phyloP scores from a whole-genome alignment of 2,888 invertebrate species.

The Aspidiotus destructor region DNA sequence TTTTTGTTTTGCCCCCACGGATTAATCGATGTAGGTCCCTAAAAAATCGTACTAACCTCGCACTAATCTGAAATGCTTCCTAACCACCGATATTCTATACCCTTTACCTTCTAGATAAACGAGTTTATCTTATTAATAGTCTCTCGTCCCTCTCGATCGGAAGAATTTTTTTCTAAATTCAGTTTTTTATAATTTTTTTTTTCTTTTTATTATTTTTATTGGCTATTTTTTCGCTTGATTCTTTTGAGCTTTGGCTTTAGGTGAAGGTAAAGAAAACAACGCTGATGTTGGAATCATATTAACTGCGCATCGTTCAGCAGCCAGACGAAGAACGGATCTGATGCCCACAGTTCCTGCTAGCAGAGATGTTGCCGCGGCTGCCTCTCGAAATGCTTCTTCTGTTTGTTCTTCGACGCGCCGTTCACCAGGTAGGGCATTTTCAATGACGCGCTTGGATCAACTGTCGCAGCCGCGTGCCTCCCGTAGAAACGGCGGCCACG shows the following conservation, averaged over 20 bases:
- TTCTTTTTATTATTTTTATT: conserved; percentile 1
- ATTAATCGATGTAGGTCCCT: neutral
- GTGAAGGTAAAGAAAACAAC: conserved; percentile 30
- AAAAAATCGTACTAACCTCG: too few relatives aligned
- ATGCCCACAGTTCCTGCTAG: conserved; percentile 74
- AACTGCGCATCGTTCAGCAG: conserved; percentile 47
- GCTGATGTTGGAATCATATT: conserved; percentile 14
- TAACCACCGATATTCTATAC: too few relatives aligned
- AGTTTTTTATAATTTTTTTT: neutral
- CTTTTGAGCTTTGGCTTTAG: conserved; percentile 30
- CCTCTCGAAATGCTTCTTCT: conserved; percentile 43
- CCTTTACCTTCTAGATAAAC: too few relatives aligned
- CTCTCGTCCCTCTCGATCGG: too few relatives aligned
- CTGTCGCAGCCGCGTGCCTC: conserved; percentile 56
- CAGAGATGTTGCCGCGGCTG: conserved; percentile 15
- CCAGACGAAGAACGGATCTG: conserved; percentile 78
- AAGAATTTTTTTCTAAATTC: too few relatives aligned
- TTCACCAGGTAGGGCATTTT: conserved; percentile 77
- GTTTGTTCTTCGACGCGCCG: conserved; percentile 40
- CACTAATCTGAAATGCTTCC: too few relatives aligned
- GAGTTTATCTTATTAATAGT: too few relatives aligned
- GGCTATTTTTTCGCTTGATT: conserved; percentile 19
- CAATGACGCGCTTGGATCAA: conserved; percentile 86
- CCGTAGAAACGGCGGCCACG: conserved; percentile 1
- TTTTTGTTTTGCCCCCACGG: too few relatives aligned